A percentile compares a stretch with the other conserved stretches of the same genome.
Conservation (phyloP, 2,113 vertebrate genomes). For the Poicephalus meyeri region DNA sequence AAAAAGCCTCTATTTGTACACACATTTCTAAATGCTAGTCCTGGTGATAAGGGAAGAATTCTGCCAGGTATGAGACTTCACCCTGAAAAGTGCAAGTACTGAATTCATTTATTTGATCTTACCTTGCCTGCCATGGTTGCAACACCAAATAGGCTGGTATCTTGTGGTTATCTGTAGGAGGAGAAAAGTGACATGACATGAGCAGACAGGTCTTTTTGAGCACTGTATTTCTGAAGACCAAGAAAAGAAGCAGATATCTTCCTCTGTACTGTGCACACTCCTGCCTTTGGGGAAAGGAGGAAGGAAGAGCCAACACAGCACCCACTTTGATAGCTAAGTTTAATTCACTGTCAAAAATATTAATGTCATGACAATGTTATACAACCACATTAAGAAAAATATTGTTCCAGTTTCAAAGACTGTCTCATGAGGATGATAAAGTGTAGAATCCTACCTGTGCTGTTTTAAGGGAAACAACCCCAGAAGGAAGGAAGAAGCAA, state of each 20-base stretch:
- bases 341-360: neutral
- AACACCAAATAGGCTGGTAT: neutral
- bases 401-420: neutral
- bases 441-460: neutral
- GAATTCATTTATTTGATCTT: neutral
- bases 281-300: neutral
- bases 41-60: neutral
- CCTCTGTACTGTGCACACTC: neutral
- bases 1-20: neutral
- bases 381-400: neutral
- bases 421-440: neutral
- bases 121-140: neutral
- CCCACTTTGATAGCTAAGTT: neutral
- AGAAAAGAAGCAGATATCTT: neutral
- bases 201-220: neutral
- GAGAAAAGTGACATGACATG: neutral
- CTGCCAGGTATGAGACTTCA: neutral
- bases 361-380: neutral
- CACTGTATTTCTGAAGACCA: neutral
- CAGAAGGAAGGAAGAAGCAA: neutral
- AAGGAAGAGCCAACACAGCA: neutral
- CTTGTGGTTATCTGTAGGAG: neutral
- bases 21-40: neutral
- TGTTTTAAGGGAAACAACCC: neutral
- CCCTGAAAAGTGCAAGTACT: neutral